Evolutionary conservation across 2,888 invertebrate genomes (phyloP).

Genomic region (Agrypnus murinus): DNA sequence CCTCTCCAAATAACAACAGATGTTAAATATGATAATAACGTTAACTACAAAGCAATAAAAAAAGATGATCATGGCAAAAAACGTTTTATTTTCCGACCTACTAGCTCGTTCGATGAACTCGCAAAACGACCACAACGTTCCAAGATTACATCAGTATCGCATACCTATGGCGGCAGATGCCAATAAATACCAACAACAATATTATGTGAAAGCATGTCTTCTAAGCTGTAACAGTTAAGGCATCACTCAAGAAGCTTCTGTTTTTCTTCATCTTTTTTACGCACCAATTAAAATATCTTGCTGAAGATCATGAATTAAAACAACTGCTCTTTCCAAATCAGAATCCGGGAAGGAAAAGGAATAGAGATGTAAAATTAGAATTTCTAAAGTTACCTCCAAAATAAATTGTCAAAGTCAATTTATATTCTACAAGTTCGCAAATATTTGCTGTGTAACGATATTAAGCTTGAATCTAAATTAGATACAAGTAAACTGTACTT

Average conservation of each 20-base stretch:
- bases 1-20: too few species aligned
- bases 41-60: neutral
- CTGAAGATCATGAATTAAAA: neutral
- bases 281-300: neutral
- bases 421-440: constrained; percentile 11
- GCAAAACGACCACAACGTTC: neutral
- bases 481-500: neutral
- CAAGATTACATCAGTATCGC: constrained; percentile 29
- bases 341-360: neutral
- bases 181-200: constrained; percentile 26
- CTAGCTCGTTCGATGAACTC: constrained; percentile 33
- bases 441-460: neutral
- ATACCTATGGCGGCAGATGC: constrained; percentile 22
- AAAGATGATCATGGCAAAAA: neutral
- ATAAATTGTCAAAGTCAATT: neutral
- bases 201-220: neutral
- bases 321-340: neutral
- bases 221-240: neutral
- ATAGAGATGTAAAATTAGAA: too few species aligned
- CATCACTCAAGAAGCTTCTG: neutral
- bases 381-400: too few species aligned
- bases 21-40: too few species aligned
- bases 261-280: neutral
- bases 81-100: neutral
- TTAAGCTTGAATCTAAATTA: neutral